Base-by-base conservation (phyloP, 2,888 invertebrate genomes). In the Malthinus flaveolus region DNA sequence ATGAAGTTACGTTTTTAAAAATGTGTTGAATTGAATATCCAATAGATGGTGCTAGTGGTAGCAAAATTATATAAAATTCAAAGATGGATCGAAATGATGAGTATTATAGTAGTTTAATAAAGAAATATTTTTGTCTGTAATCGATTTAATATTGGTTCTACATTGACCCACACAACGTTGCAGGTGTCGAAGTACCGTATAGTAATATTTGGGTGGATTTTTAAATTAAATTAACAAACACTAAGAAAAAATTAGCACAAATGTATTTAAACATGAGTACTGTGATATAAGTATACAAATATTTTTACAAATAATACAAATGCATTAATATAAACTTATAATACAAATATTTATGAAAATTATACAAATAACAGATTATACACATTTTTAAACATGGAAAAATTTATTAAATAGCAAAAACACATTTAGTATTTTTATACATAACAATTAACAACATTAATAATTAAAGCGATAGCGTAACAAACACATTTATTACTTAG, bases 381-480 rank as follows among this genome's bases (percentile, higher is more conserved):
- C 39, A 42, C 39, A 42, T 23, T 49, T 36, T 54, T 50, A 59
- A 61, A 56, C 56, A 53, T 56, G 52, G 51, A 52, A 56, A 37
- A 56, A 56, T 56, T 54, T 59, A 55, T 59, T 15, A 61, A 57
- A 57, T 49, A 63, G 57, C 49, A 56, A 61, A 54, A 60, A 62
- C 63, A 66, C 62, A 63, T 53, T 63, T 49, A 64, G 13, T 23
- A 23, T 53, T 51, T 47, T 49, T 62, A 59, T 59, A 64, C 57
- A 45, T 63, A 66, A 66, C 63, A 49, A 57, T 55, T 63, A 64
- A 62, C 58, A 63, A 65, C 61, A 60, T 55, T 56, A 62, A 60
- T 64, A 62, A 60, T 64, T 57, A 66, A 66, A 64, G 66, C 66
- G 63, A 61, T 51, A 54, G 55, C 59, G 47, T 58, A 63, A 56